phyloP scores from a whole-genome alignment of 2,797 vertebrate genomes.

The Macropus fuliginosus region DNA sequence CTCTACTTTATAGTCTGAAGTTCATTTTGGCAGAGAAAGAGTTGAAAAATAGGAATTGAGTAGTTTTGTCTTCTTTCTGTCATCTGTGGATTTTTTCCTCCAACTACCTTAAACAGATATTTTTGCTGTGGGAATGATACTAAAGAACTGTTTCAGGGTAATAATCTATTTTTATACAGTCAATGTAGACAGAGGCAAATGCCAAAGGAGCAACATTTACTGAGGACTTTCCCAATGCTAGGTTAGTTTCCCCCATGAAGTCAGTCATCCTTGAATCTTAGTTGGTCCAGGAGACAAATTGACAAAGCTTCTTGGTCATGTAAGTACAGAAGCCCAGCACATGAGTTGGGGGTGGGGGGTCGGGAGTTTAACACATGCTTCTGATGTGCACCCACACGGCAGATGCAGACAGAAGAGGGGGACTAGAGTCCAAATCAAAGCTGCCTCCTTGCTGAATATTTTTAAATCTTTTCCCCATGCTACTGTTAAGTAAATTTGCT shows the following conservation, averaged over 20 bases:
- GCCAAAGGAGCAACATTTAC: background rate
- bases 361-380: background rate
- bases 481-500: background rate
- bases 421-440: background rate
- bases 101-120: background rate
- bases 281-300: background rate
- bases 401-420: background rate
- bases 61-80: background rate
- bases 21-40: background rate
- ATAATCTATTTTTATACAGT: background rate
- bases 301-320: background rate
- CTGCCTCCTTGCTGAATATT: background rate
- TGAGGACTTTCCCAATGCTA: background rate
- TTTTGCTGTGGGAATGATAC: background rate
- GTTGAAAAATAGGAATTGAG: background rate
- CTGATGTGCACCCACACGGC: background rate
- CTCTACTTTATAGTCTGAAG: background rate
- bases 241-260: background rate
- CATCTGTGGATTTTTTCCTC: background rate
- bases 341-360: background rate
- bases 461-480: background rate
- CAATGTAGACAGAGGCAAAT: background rate
- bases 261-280: background rate
- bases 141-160: background rate
- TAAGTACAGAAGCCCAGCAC: background rate